Conservation (phyloP, 2,113 vertebrate species). For the Daboia siamensis region DNA sequence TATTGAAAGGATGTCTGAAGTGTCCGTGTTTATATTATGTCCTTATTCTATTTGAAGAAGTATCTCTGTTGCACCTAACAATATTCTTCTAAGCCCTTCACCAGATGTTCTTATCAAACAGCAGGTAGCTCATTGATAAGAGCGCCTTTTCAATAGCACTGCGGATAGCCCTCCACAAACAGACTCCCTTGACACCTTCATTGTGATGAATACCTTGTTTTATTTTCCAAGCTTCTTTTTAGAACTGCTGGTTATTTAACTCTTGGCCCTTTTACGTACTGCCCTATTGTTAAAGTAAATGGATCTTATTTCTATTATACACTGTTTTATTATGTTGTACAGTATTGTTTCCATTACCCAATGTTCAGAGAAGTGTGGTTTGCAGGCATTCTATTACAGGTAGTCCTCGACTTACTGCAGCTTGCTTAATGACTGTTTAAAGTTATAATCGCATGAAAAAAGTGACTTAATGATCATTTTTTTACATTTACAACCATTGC, state of each 20-base stretch:
- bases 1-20: not conserved
- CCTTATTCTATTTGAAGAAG: not conserved
- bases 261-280: not conserved
- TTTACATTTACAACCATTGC: not conserved
- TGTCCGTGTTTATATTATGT: not conserved
- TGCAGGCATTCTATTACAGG: not conserved
- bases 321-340: not conserved
- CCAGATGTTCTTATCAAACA: not conserved
- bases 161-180: not conserved
- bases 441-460: not conserved
- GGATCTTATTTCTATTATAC: not conserved
- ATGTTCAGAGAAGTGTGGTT: not conserved
- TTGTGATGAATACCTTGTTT: not conserved
- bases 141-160: not conserved
- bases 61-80: not conserved
- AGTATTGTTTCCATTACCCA: not conserved
- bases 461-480: not conserved
- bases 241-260: not conserved
- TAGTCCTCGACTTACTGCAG: not conserved
- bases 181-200: not conserved
- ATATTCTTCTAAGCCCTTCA: not conserved
- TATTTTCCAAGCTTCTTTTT: not conserved
- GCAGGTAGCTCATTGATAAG: not conserved
- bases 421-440: not conserved
- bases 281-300: not conserved